Conservation (phyloP, 2,888 invertebrate genomes). For the Lamproptera curius region DNA sequence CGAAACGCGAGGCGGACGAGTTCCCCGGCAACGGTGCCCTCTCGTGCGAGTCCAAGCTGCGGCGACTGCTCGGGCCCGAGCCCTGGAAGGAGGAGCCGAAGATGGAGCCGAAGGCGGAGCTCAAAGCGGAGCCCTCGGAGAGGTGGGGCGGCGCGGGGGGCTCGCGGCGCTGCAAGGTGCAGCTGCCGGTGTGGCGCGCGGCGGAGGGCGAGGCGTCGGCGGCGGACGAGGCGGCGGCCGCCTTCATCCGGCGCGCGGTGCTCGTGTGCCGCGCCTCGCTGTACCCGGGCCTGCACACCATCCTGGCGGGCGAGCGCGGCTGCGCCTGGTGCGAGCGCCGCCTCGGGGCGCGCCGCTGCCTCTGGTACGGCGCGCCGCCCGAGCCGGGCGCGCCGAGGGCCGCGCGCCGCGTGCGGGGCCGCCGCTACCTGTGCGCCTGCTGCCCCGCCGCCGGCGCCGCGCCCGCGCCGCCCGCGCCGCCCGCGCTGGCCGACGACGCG, state of each 20-base stretch:
- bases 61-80: conserved; percentile 38
- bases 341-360: conserved; percentile 39
- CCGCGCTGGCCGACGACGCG: conserved; percentile 37
- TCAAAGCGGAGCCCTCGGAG: conserved; percentile 3
- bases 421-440: conserved; percentile 68
- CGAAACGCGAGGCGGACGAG: conserved; percentile 29
- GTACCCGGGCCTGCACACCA: conserved; percentile 80
- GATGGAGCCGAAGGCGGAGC: conserved; percentile 18
- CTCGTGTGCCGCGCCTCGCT: conserved; percentile 63
- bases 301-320: conserved; percentile 45
- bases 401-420: conserved; percentile 40
- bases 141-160: conserved; percentile 28
- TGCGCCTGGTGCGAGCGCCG: conserved; percentile 78
- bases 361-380: conserved; percentile 30
- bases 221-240: conserved; percentile 49
- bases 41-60: conserved; percentile 34
- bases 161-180: not conserved
- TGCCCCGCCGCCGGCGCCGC: conserved; percentile 59
- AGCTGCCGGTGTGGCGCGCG: conserved; percentile 38
- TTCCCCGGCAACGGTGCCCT: conserved; percentile 18
- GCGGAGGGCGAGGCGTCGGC: conserved; percentile 24
- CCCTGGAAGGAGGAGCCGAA: conserved; percentile 14
- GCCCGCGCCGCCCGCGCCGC: conserved; percentile 45
- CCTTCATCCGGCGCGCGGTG: conserved; percentile 66
- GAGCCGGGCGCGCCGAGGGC: conserved; percentile 21